These are phyloP conservation scores for Nansenia antarctica DNA, from an alignment of 2,113 vertebrate genomes.

Conservation along the genomic window DNA sequence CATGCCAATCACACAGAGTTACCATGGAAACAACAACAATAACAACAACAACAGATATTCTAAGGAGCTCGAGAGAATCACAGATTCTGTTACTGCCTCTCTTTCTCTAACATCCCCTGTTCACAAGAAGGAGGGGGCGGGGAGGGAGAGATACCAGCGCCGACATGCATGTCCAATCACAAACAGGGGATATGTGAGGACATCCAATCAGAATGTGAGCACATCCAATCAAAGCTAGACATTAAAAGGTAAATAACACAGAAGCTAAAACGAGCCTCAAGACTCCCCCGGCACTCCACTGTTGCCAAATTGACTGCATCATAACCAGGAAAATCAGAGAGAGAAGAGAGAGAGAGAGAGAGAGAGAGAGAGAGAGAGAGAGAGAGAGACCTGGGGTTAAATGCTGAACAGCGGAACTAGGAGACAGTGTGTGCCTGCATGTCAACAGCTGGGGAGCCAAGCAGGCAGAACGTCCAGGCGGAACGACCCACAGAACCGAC, in stretches of 20 bases:
- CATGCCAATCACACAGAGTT: conserved; percentile 1
- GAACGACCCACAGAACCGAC: background rate
- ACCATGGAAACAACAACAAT: background rate
- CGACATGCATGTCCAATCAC: background rate
- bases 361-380: background rate
- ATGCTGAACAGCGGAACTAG: conserved; percentile 17
- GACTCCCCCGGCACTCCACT: background rate
- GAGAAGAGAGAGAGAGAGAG: background rate
- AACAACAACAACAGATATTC: background rate
- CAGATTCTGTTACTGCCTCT: background rate
- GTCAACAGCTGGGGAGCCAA: conserved; percentile 20
- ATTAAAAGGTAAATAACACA: background rate
- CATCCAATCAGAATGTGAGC: background rate
- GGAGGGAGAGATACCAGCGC: background rate
- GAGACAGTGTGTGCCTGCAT: conserved; percentile 16
- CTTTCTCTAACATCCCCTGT: background rate
- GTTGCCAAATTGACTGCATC: background rate
- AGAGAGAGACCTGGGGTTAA: conserved; percentile 1
- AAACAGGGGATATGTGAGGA: background rate
- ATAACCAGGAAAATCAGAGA: background rate
- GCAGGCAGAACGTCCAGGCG: conserved; percentile 10
- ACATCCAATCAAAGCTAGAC: background rate
- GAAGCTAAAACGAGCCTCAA: background rate
- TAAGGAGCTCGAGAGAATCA: background rate
- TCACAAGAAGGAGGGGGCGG: background rate